Percentiles rank a stretch among this genome's conserved stretches.
These are phyloP conservation scores for Perithous albicinctus DNA, from an alignment of 2,888 invertebrate species.

Conservation along the genomic window DNA sequence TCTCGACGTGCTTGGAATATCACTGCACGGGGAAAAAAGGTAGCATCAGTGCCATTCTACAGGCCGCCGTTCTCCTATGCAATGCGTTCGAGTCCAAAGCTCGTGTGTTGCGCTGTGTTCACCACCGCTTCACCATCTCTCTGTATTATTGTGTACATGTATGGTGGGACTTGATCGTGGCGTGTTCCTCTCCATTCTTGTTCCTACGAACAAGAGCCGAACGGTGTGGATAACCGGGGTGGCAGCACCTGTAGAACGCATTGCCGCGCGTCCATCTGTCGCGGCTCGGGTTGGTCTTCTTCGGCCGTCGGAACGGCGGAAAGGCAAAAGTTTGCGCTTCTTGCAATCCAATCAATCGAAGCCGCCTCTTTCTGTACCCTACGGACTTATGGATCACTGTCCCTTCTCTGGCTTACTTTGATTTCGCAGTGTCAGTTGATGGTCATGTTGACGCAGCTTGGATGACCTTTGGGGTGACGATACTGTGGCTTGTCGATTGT, in stretches of 20 bases:
- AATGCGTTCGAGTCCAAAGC: not conserved
- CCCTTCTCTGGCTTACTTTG: too few species aligned
- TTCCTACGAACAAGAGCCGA: constrained; percentile 36
- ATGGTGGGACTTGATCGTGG: constrained; percentile 3
- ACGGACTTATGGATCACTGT: too few species aligned
- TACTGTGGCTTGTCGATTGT: too few species aligned
- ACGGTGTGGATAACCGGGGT: constrained; percentile 41
- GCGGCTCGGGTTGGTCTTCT: too few species aligned
- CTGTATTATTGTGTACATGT: too few species aligned
- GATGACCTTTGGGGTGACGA: too few species aligned
- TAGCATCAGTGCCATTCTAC: constrained; percentile 80
- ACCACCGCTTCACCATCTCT: not conserved
- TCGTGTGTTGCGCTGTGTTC: not conserved
- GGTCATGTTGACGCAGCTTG: too few species aligned
- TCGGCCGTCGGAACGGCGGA: constrained; percentile 73
- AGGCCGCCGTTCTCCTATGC: constrained; percentile 70
- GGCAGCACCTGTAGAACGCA: constrained; percentile 80
- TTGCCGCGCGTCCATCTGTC: constrained; percentile 81
- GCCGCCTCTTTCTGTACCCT: too few species aligned
- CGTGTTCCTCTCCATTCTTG: too few species aligned
- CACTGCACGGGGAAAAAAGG: constrained; percentile 74
- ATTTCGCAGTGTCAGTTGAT: too few species aligned
- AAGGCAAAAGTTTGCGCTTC: constrained; percentile 76
- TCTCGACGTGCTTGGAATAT: constrained; percentile 79
- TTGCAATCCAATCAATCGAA: constrained; percentile 81